phyloP scores from a whole-genome alignment of 2,888 invertebrate species.

The Pheosia gnoma region DNA sequence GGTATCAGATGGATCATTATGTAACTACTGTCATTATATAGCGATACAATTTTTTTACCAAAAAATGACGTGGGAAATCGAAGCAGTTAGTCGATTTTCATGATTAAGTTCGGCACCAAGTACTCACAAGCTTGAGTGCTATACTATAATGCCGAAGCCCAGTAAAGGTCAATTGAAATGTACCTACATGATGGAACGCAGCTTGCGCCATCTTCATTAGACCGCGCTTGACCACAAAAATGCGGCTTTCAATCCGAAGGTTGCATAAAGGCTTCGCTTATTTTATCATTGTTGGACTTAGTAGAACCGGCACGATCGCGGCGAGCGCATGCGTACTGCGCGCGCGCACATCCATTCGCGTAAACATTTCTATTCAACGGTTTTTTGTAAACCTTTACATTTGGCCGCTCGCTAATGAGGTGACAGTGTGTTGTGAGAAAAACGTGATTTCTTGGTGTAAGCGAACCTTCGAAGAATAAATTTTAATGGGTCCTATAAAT shows the following conservation, averaged over 20 bases:
- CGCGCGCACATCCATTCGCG: slow-evolving; percentile 42
- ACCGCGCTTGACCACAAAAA: slow-evolving; percentile 78
- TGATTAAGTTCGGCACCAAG: background rate
- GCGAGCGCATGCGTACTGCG: slow-evolving; percentile 65
- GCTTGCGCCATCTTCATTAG: slow-evolving; percentile 71
- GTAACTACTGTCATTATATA: no score
- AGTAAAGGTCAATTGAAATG: slow-evolving; percentile 64
- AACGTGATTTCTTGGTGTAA: slow-evolving; percentile 38
- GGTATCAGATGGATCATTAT: no score
- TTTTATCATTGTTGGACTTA: slow-evolving; percentile 67
- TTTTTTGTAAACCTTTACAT: slow-evolving; percentile 24
- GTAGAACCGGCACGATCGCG: slow-evolving; percentile 67
- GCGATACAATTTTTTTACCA: no score
- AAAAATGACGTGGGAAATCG: no score
- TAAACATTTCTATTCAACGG: slow-evolving; percentile 25
- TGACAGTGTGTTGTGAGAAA: slow-evolving; percentile 37
- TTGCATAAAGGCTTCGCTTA: slow-evolving; percentile 74
- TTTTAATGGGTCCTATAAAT: slow-evolving; percentile 11
- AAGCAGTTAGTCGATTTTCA: no score
- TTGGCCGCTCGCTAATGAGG: slow-evolving; percentile 38
- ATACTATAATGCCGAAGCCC: slow-evolving; percentile 49
- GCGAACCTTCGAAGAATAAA: slow-evolving; percentile 11
- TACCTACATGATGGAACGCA: slow-evolving; percentile 39
- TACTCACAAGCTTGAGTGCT: slow-evolving; percentile 11
- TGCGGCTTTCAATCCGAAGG: slow-evolving; percentile 76